Evolutionary conservation across 2,888 invertebrate species (phyloP).

Genomic region (Orthonevra nobilis): DNA sequence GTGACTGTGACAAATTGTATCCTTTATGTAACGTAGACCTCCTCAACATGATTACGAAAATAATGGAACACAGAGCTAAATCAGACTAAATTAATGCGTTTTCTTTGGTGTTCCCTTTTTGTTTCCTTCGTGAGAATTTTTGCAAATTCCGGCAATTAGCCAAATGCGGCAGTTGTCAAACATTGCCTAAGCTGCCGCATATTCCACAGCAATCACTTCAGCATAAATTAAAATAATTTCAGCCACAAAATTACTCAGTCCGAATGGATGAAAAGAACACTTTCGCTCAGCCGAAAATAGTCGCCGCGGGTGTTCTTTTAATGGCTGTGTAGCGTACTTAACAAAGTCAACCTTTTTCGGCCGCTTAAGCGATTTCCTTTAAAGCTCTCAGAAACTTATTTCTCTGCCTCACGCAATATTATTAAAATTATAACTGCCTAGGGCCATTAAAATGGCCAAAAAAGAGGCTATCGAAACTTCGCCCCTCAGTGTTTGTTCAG

Average conservation of each 20-base stretch:
- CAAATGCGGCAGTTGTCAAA: no score
- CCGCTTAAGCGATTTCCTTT: not conserved
- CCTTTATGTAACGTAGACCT: slow-evolving; percentile 75
- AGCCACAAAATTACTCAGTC: no score
- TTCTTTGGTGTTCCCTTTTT: not conserved
- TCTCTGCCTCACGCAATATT: not conserved
- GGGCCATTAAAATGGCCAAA: not conserved
- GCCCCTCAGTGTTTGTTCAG: not conserved
- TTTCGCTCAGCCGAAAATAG: no score
- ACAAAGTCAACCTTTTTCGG: no score
- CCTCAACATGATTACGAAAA: slow-evolving; percentile 69
- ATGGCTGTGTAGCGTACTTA: no score
- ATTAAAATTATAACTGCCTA: slow-evolving; percentile 10
- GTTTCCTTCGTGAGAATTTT: not conserved
- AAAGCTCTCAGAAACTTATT: not conserved
- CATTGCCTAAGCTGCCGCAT: no score
- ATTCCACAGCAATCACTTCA: no score
- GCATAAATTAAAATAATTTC: no score
- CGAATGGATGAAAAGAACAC: no score
- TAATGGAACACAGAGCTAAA: slow-evolving; percentile 34
- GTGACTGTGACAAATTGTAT: slow-evolving; percentile 76
- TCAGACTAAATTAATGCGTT: not conserved
- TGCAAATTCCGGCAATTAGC: no score
- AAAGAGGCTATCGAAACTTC: no score
- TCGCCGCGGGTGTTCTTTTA: no score